Base-by-base conservation (phyloP, 1,140 invertebrate species). In the Diabrotica virgifera region DNA sequence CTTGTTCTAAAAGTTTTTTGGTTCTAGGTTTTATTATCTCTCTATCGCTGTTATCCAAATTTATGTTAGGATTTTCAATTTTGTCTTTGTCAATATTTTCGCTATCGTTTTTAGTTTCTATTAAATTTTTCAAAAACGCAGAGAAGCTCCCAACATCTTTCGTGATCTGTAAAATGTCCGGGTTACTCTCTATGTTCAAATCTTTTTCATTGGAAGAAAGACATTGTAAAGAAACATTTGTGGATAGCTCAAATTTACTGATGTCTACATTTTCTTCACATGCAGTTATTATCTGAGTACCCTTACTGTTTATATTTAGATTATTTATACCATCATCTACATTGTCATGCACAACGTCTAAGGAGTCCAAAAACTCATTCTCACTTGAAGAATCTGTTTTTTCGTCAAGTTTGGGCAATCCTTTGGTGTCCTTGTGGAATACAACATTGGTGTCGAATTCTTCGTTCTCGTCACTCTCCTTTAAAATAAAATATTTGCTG, bases 281-380 rank as follows among this genome's bases (percentile, higher is more conserved):
- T 71, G 69, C 69, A 55, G 62, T 69, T 71, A 66, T 55, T 63
- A 66, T 36, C 52, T 46, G 14, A 36, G 53, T 53, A 13, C 8
- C n/a, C n/a, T 62, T 50, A 13, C 57, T 64, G 24, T 10, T 46
- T 59, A 38, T 64, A 58, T 69, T 69, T 64, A 60, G 51, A 62
- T 63, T 63, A 65, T 54, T 65, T 53, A 57, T 46, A 58, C 7
- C 54, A 54, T 64, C 61, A 46, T 52, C 66, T 68, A 65, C 36
- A 58, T 60, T 38, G 46, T 63, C 70, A 70, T 72, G 68, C 68
- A 68, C 51, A 50, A 59, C 54, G 51, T 72, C 70, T 59, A 68
- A 56, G 13, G 67, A 70, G 70, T 77, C 77, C 63, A 68, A 58
- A 74, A 77, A 76, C 56, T 78, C 77, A 35, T 69, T 72, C 72